phyloP scores from a whole-genome alignment of 2,888 invertebrate species.

The Andrena marginata region DNA sequence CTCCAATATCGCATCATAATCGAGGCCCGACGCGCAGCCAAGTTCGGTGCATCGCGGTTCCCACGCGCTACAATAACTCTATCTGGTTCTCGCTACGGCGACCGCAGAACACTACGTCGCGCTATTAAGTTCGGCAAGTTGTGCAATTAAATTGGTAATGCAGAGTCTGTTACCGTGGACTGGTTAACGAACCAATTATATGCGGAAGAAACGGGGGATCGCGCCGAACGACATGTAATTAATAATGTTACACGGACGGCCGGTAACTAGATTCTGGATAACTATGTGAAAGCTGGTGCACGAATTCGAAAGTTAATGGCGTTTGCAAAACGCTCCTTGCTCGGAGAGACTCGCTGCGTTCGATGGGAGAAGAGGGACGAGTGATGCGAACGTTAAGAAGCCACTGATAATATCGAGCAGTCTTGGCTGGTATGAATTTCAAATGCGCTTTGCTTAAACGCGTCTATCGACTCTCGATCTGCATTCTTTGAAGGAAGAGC shows the following conservation, averaged over 20 bases:
- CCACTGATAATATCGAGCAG: background rate
- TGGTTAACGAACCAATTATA: slow-evolving; percentile 45
- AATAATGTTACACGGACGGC: background rate
- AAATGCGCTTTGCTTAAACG: slow-evolving; percentile 24
- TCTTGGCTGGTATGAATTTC: slow-evolving; percentile 22
- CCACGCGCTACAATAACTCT: slow-evolving; percentile 31
- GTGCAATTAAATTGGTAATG: slow-evolving; percentile 30
- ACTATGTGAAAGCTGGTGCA: background rate
- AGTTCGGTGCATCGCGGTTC: slow-evolving; percentile 11
- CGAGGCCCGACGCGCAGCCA: slow-evolving; percentile 12
- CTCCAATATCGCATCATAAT: slow-evolving; percentile 32
- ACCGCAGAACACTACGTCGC: slow-evolving; percentile 17
- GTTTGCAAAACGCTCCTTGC: background rate
- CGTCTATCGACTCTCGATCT: slow-evolving; percentile 62
- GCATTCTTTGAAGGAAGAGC: slow-evolving; percentile 67
- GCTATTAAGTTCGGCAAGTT: slow-evolving; percentile 49
- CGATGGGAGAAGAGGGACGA: background rate
- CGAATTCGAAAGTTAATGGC: background rate
- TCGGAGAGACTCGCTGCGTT: background rate
- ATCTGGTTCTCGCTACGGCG: slow-evolving; percentile 11
- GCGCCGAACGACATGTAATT: background rate
- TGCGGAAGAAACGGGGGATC: background rate
- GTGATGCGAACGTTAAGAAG: slow-evolving; percentile 3
- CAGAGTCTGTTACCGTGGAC: slow-evolving; percentile 19
- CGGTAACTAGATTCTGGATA: background rate